Base-by-base conservation (phyloP, 2,113 vertebrate genomes). In the Pangasianodon hypophthalmus region DNA sequence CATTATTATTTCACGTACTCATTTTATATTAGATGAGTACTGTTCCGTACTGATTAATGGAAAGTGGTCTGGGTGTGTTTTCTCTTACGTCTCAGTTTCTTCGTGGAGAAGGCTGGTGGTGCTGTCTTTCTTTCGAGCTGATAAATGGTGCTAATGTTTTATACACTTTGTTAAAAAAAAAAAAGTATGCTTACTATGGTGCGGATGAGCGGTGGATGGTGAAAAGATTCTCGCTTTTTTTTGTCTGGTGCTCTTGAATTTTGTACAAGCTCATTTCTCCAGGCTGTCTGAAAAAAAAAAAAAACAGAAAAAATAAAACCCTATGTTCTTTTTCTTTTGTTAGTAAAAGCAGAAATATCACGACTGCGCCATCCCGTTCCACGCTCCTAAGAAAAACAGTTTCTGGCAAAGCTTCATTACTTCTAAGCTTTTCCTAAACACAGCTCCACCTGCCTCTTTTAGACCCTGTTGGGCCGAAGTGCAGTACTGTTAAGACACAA, bases 61-160 rank as follows among this genome's bases (percentile, higher is more conserved):
- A 52, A 86, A 71, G 75, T 62, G 88, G 84, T 85, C 54, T 89
- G n/a, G 29, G 50, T 48, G 14, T 60, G 48, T 54, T 46, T 88
- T 50, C 29, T 73, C 64, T 41, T 60, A 44, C 67, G 71, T 67
- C 44, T 79, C 75, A 14, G 64, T 52, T 18, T 44, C 24, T 79
- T 90, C 86, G 80, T 75, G 16, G 69, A 60, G 90, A 91, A 58
- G 0, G 88, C 89, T 89, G 88, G 89, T 54, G 83, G 37, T 81
- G 1, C 73, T 90, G 71, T 89, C 24, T 89, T 85, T 90, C 37
- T 71, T 90, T 88, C 84, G 93, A 94, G 93, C 91, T 95, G 88
- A 92, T 87, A 91, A 88, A 92, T 90, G 95, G 95, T 96, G 95
- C 95, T 96, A 95, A 95, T 85, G 86, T 91, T 93, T 89, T 88